Evolutionary conservation across 2,888 invertebrate species (phyloP).

Genomic region (Polydrusus tereticollis): DNA sequence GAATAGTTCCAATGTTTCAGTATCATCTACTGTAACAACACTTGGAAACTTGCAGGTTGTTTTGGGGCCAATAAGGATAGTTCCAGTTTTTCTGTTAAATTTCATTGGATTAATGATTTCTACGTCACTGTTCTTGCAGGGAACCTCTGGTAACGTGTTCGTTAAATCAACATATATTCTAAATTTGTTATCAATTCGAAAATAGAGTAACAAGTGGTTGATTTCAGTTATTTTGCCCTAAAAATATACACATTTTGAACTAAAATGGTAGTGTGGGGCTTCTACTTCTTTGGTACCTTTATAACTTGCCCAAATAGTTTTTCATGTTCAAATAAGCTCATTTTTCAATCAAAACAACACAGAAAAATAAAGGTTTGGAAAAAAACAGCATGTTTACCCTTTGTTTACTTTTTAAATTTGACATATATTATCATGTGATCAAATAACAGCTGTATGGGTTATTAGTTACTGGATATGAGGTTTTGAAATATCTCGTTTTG

Average conservation of each 20-base stretch:
- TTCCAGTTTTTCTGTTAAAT: neutral
- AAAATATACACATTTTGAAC: neutral
- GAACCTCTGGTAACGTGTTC: neutral
- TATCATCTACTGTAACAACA: neutral
- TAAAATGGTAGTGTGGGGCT: neutral
- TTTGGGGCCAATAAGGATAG: conserved; percentile 12
- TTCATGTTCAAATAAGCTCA: neutral
- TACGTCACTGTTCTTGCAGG: neutral
- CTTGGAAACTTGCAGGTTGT: neutral
- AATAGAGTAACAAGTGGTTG: neutral
- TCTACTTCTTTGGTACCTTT: neutral
- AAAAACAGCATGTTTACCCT: too few species aligned
- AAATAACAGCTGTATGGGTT: too few species aligned
- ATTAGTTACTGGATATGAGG: too few species aligned
- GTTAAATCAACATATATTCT: conserved; percentile 22
- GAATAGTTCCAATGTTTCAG: neutral
- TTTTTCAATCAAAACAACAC: neutral
- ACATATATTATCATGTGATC: too few species aligned
- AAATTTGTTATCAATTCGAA: conserved; percentile 11
- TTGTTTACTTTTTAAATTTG: too few species aligned
- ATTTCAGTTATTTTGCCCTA: conserved; percentile 19
- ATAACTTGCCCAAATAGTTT: neutral
- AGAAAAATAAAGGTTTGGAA: too few species aligned
- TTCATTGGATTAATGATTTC: conserved; percentile 6
- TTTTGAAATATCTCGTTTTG: too few species aligned